Evolutionary conservation across 2,888 invertebrate species (phyloP), one percentile per base, ranked within the genome.

Genomic region (Lochmaea crataegi): DNA sequence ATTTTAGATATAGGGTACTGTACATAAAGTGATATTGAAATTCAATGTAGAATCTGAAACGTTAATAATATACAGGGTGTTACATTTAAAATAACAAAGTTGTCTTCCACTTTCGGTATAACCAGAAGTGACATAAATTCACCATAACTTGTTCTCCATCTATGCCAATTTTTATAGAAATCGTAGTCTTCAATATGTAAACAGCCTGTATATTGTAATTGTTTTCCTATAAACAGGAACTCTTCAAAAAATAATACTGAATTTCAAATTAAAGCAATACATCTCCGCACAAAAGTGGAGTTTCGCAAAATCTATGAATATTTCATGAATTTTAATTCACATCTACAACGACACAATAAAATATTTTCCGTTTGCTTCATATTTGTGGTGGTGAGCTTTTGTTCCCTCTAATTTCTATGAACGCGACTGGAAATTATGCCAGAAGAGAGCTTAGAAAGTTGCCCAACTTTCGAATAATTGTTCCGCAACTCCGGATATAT

Each of bases 401-500:
- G 68, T 72, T 63, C 56, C 51, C 64, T 68, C 57, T 58, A 72
- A 68, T 65, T 72, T 68, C 72, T 68, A 60, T 57, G 72, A 72
- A 72, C 70, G 45, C 18, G 11, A 11, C 57, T 56, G 64, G 45
- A 70, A 70, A 65, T 70, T 70, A 70, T 45, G 61, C 45, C 56
- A 65, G 63, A 69, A 69, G 69, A 53, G 69, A 69, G 70, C 70
- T 70, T 70, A 70, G 70, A 57, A 70, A 70, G 64, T 70, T 70
- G 64, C 56, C 64, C 48, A 70, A 70, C 64, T 70, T 70, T 70
- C 64, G 51, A 64, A 70, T 70, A 70, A 70, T 70, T 70, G 70
- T 70, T 70, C 53, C 48, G 11, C 42, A 70, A 70, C 57, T 70
- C 64, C 70, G 64, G 70, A 70, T 70, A 64, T 70, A 70, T 70